Evolutionary conservation across 2,797 vertebrate genomes (phyloP).

Genomic region (Sebastiscus tertius): DNA sequence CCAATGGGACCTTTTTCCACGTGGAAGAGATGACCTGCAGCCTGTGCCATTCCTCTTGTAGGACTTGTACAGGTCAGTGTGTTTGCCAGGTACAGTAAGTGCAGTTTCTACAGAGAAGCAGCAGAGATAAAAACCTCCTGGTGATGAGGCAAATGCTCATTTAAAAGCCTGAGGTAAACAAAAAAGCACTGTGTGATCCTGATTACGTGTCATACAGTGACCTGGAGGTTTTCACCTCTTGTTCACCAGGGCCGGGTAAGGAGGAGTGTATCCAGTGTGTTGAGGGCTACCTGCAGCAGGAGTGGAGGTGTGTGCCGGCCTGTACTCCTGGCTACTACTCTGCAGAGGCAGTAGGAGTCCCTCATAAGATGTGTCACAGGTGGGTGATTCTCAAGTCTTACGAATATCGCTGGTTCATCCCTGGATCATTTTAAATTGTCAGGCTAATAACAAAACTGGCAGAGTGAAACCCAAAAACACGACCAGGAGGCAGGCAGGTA

Average conservation of each 20-base stretch:
- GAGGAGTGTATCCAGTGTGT: slow-evolving; percentile 88
- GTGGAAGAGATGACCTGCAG: slow-evolving; percentile 85
- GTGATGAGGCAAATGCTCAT: background rate
- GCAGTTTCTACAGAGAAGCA: background rate
- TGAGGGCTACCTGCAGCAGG: slow-evolving; percentile 78
- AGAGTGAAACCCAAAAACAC: too few relatives aligned
- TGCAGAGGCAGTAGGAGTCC: slow-evolving; percentile 78
- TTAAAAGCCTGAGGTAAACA: background rate
- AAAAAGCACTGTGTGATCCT: background rate
- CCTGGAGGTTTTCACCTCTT: background rate
- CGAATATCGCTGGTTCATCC: background rate
- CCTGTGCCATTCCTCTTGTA: slow-evolving; percentile 84
- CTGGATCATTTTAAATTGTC: rapidly evolving
- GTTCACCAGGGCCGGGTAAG: slow-evolving; percentile 77
- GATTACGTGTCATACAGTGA: background rate
- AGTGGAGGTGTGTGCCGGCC: slow-evolving; percentile 86
- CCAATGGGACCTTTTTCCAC: slow-evolving; percentile 87
- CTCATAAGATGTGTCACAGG: slow-evolving; percentile 89
- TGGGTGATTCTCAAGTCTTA: slow-evolving; percentile 44
- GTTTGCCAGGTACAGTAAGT: background rate
- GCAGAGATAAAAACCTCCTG: background rate
- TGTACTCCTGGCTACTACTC: slow-evolving; percentile 88
- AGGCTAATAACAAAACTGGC: too few relatives aligned
- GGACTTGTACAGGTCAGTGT: slow-evolving; percentile 85
- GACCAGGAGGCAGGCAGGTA: too few relatives aligned